Conservation (phyloP, 2,888 invertebrate species). For the Gasteruption jaculator region DNA sequence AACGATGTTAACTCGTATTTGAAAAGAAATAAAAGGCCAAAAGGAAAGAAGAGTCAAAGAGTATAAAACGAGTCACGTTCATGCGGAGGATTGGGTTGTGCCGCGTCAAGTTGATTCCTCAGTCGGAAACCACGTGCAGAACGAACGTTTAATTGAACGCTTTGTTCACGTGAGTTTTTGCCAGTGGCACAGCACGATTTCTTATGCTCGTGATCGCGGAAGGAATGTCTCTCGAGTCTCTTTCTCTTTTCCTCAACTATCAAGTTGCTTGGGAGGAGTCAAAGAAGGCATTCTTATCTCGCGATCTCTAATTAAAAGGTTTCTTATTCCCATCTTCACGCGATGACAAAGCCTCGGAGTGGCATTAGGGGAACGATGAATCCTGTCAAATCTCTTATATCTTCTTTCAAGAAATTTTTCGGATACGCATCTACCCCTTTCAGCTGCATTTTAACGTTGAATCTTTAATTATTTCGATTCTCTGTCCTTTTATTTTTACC, state of each 20-base stretch:
- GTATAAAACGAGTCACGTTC: neutral
- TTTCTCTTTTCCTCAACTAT: conserved; percentile 1
- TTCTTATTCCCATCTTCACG: conserved; percentile 25
- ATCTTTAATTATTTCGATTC: no score
- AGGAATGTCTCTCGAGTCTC: conserved; percentile 20
- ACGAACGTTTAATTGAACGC: conserved; percentile 26
- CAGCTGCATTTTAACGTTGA: no score
- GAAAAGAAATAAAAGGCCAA: neutral
- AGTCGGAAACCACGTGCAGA: conserved; percentile 10
- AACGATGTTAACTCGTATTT: no score
- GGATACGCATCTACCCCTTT: no score
- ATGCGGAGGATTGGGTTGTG: neutral
- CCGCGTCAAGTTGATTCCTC: conserved; percentile 20
- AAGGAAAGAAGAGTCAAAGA: neutral
- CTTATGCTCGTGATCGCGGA: conserved; percentile 17
- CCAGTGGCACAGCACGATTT: conserved; percentile 12
- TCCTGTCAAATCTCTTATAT: no score
- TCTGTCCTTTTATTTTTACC: no score
- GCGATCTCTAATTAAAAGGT: conserved; percentile 38
- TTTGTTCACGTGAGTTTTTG: conserved; percentile 24
- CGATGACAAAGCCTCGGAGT: no score
- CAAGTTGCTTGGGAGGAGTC: no score
- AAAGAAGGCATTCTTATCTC: conserved; percentile 26
- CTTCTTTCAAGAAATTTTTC: no score
- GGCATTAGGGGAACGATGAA: no score